phyloP scores from a whole-genome alignment of 2,113 vertebrate genomes.

The Petromus typicus region DNA sequence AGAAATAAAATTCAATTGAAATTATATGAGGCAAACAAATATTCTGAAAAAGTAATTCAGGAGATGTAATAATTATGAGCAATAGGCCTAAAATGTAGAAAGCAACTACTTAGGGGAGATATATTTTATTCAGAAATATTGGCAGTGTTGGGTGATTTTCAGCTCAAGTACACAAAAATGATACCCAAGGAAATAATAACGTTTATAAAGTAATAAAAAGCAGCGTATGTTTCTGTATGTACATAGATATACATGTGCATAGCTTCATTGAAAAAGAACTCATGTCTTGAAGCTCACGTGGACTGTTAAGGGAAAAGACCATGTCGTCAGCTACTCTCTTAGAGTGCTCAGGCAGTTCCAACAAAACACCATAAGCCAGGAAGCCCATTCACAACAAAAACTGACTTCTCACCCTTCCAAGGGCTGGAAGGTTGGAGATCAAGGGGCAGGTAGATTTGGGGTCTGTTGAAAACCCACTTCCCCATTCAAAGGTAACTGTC shows the following conservation, averaged over 20 bases:
- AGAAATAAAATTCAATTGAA: background rate
- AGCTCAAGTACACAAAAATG: background rate
- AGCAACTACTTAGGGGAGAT: background rate
- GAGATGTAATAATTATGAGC: background rate
- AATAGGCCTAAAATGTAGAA: background rate
- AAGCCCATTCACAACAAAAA: background rate
- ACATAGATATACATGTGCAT: background rate
- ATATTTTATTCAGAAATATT: conserved; percentile 28
- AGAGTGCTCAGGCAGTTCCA: background rate
- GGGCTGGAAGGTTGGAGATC: too few species aligned
- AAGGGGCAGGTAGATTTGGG: background rate
- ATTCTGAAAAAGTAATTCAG: background rate
- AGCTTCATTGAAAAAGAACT: background rate
- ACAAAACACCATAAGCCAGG: background rate
- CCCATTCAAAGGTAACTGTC: background rate
- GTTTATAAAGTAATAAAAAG: background rate
- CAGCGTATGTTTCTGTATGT: background rate
- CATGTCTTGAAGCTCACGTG: background rate
- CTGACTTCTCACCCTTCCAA: background rate
- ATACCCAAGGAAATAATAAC: background rate
- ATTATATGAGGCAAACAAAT: background rate
- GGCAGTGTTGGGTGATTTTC: background rate
- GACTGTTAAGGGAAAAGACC: background rate
- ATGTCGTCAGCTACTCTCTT: background rate
- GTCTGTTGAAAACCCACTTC: background rate